These are phyloP conservation scores for Helogale parvula DNA, from an alignment of 2,113 vertebrate species.

Conservation along the genomic window DNA sequence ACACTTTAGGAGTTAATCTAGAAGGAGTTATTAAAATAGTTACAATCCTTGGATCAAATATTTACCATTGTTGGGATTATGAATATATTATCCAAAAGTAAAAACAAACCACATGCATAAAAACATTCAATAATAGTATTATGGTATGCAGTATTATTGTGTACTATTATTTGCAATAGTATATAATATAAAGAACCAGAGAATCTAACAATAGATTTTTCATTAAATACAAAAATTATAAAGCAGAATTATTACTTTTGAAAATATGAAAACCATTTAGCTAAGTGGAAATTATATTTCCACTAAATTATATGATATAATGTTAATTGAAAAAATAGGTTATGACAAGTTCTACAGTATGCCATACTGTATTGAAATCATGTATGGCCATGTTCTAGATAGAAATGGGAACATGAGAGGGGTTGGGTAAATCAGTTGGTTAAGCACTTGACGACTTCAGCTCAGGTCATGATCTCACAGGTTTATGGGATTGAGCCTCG, in stretches of 20 bases:
- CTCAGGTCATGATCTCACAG: no score
- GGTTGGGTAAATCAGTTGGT: no score
- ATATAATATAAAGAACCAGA: neutral
- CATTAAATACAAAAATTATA: neutral
- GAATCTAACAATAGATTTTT: neutral
- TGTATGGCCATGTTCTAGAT: neutral
- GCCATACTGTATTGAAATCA: neutral
- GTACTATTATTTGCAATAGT: neutral
- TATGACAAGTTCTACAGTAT: neutral
- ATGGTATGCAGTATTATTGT: neutral
- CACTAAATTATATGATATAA: neutral
- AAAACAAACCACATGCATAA: neutral
- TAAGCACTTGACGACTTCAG: no score
- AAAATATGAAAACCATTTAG: neutral
- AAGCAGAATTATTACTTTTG: neutral
- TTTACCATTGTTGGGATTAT: neutral
- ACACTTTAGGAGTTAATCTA: neutral
- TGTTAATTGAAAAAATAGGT: neutral
- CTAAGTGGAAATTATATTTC: neutral
- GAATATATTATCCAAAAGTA: neutral
- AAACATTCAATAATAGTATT: neutral
- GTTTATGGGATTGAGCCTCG: no score
- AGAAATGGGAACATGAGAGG: neutral
- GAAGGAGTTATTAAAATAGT: neutral
- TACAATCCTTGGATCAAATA: neutral